Conservation (phyloP, 2,797 vertebrate species). For the Halcyon leucocephala region DNA sequence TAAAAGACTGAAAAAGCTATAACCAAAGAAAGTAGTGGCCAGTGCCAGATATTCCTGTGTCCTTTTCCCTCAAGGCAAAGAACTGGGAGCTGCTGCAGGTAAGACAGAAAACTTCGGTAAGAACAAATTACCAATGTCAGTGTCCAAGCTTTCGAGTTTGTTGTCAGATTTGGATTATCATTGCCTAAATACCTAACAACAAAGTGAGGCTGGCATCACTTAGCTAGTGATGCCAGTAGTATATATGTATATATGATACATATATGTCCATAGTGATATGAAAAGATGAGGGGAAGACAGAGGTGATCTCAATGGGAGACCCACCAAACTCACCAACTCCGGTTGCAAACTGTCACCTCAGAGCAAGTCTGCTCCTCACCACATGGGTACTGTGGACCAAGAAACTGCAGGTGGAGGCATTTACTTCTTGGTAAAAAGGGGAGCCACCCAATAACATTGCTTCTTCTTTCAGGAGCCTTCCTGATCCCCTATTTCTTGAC, state of each 20-base stretch:
- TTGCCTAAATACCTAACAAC: background rate
- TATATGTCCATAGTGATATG: background rate
- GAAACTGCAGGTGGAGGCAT: background rate
- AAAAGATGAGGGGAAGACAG: background rate
- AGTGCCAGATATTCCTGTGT: background rate
- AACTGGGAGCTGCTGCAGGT: background rate
- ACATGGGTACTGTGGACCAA: background rate
- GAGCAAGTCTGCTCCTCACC: background rate
- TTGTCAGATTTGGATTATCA: background rate
- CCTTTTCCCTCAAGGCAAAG: background rate
- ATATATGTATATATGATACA: fast-evolving
- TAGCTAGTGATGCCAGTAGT: background rate
- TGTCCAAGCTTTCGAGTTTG: background rate
- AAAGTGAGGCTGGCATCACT: background rate
- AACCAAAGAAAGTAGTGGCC: background rate
- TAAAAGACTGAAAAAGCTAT: background rate
- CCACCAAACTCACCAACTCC: background rate
- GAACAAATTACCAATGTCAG: background rate
- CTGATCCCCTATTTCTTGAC: constrained; percentile 93
- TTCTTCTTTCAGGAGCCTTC: constrained; percentile 85
- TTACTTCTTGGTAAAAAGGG: background rate
- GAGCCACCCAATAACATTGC: background rate
- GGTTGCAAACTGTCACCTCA: background rate
- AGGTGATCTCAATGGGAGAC: background rate
- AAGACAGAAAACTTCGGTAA: background rate